Percentiles rank a stretch among this genome's conserved stretches.
Evolutionary conservation across 2,113 vertebrate species (phyloP).

Genomic region (Jacana jacana): DNA sequence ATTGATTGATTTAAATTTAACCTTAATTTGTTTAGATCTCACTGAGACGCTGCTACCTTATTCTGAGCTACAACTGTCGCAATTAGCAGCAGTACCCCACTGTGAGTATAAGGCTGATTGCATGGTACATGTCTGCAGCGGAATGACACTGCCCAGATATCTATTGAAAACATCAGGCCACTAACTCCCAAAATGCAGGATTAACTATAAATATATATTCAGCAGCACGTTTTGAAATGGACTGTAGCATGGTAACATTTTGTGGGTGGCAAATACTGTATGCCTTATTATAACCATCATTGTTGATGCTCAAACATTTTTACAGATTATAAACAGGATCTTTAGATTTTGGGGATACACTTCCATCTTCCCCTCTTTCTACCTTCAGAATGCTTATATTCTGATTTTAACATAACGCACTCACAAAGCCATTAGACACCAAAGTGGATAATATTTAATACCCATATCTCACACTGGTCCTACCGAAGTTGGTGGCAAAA

Average conservation of each 20-base stretch:
- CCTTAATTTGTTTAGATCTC: conserved; percentile 53
- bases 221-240: not conserved
- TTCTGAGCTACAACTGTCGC: conserved; percentile 9
- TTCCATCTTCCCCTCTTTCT: not conserved
- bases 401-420: not conserved
- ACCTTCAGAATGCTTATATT: not conserved
- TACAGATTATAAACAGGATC: not conserved
- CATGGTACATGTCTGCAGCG: not conserved
- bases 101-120: not conserved
- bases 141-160: not conserved
- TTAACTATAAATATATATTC: not conserved
- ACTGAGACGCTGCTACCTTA: conserved; percentile 7
- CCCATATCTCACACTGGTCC: rapidly evolving
- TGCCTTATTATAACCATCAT: not conserved
- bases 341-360: not conserved
- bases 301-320: not conserved
- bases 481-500: not conserved
- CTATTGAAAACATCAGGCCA: not conserved
- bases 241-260: not conserved
- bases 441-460: not conserved
- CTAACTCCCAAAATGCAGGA: not conserved
- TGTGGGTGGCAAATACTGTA: not conserved
- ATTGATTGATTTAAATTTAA: conserved; percentile 33
- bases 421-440: not conserved
- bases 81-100: conserved; percentile 50